Percentiles rank a stretch among this genome's conserved stretches.
phyloP scores from a whole-genome alignment of 2,797 vertebrate genomes.

The Etheostoma nigrum region DNA sequence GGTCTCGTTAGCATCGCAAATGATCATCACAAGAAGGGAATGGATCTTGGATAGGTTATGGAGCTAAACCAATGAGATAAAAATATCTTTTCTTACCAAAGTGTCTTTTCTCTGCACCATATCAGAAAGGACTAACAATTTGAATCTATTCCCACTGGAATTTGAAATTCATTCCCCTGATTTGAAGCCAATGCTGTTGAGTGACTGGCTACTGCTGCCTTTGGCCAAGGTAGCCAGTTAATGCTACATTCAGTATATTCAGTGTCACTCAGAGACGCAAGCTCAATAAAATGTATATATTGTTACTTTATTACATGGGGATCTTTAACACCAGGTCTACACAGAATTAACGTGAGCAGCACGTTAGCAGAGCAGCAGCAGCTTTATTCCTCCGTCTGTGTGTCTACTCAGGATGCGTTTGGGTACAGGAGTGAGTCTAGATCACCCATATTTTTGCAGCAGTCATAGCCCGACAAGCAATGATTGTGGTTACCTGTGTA shows the following conservation, averaged over 20 bases:
- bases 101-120: constrained; percentile 31
- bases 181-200: constrained; percentile 5
- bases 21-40: constrained; percentile 59
- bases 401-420: not conserved
- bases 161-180: too few relatives aligned
- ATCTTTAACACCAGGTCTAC: not conserved
- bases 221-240: constrained; percentile 45
- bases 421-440: not conserved
- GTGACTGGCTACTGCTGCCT: constrained; percentile 41
- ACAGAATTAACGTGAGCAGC: not conserved
- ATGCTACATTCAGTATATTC: not conserved
- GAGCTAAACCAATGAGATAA: constrained; percentile 60
- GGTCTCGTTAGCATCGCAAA: constrained; percentile 67
- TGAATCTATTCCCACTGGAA: constrained; percentile 25
- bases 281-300: constrained; percentile 12
- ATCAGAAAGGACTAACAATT: constrained; percentile 31
- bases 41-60: constrained; percentile 48
- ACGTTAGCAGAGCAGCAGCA: constrained; percentile 13
- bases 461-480: not conserved
- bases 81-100: constrained; percentile 51
- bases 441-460: not conserved
- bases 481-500: not conserved
- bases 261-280: not conserved
- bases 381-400: not conserved
- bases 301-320: not conserved